Evolutionary conservation across 2,113 vertebrate genomes (phyloP).

Genomic region (Anarhynchus alexandrinus): DNA sequence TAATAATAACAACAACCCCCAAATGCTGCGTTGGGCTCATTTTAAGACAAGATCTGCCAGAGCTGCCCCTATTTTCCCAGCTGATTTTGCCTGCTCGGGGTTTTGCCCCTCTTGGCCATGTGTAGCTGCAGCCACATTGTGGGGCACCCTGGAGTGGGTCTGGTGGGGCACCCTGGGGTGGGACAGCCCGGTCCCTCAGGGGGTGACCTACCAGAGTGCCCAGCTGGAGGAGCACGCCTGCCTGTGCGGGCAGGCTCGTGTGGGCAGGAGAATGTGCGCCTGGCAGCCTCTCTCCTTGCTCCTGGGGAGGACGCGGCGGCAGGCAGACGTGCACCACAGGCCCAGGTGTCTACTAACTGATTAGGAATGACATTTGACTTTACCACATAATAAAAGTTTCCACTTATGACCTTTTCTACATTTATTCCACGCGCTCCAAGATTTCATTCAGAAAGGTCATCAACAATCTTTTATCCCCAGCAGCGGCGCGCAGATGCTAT

Average conservation of each 20-base stretch:
- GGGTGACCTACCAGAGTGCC: no score
- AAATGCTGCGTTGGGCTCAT: rapidly evolving
- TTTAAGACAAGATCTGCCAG: neutral
- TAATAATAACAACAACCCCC: no score
- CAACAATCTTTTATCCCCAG: conserved; percentile 59
- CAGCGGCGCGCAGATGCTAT: neutral
- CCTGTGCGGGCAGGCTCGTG: neutral
- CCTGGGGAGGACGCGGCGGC: rapidly evolving
- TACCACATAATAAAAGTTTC: conserved; percentile 27
- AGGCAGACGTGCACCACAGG: neutral
- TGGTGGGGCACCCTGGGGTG: no score
- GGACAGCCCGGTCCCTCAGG: neutral
- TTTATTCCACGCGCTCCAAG: conserved; percentile 77
- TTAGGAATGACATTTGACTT: conserved; percentile 73
- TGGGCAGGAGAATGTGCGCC: neutral
- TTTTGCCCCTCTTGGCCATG: neutral
- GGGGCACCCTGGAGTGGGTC: no score
- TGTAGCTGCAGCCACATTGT: rapidly evolving
- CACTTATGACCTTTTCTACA: conserved; percentile 79
- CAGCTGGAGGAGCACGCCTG: neutral
- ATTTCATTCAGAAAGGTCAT: conserved; percentile 83
- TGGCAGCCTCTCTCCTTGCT: neutral
- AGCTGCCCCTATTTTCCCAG: neutral
- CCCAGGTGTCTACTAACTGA: conserved; percentile 50
- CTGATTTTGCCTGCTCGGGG: neutral